These are phyloP conservation scores for Drosophila siamana DNA, from an alignment of 2,888 invertebrate genomes.

Conservation along the genomic window DNA sequence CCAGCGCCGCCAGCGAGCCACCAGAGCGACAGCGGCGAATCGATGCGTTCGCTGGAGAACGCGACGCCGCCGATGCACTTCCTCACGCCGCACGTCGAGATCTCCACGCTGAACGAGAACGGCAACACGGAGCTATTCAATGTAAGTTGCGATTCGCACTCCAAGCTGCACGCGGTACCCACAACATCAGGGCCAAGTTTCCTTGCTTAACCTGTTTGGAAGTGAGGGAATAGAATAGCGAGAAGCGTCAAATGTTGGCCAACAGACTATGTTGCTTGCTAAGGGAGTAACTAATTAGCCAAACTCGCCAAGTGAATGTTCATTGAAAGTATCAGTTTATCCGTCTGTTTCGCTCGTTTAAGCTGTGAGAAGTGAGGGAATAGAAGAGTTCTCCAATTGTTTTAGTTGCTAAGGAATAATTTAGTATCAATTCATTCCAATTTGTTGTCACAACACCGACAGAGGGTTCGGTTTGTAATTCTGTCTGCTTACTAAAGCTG, in stretches of 20 bases:
- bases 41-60: constrained; percentile 93
- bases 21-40: constrained; percentile 94
- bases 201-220: not conserved
- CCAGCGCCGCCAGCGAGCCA: constrained; percentile 88
- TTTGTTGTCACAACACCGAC: no score
- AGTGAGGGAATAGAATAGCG: no score
- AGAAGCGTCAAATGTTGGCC: no score
- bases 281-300: no score
- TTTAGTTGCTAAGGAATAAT: no score
- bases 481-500: no score
- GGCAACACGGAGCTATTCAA: constrained; percentile 88
- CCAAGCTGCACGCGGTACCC: not conserved
- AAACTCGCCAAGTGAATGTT: no score
- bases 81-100: constrained; percentile 95
- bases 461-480: no score
- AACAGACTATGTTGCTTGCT: no score
- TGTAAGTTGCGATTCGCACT: constrained; percentile 71
- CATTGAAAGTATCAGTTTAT: not conserved
- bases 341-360: not conserved
- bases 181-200: not conserved
- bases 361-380: not conserved
- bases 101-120: constrained; percentile 94
- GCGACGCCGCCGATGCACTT: constrained; percentile 96
- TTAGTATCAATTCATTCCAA: no score
- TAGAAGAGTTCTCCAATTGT: not conserved